Base-by-base conservation (phyloP, 2,113 vertebrate species). In the Seriola quinqueradiata region DNA sequence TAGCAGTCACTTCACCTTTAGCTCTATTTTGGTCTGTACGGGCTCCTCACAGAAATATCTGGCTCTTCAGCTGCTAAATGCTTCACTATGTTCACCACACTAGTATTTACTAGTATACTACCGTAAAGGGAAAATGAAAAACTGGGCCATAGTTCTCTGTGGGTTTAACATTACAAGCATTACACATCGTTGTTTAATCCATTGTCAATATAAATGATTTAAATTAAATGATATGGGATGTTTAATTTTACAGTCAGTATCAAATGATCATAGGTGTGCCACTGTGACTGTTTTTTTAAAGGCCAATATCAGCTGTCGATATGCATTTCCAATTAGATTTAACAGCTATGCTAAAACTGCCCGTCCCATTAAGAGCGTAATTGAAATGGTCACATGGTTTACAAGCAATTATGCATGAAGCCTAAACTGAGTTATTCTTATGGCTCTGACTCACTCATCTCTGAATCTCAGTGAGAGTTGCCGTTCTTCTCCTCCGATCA, bases 391-490 rank as follows among this genome's bases (percentile, higher is more conserved):
- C 66, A 40, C 59, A 59, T 67, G 17, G 42, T 61, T 80, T 80
- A 58, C 59, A 21, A 80, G 60, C 12, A 58, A 38, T 70, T 42
- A 70, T 57, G 25, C 7, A 1, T 67, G 42, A 79, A 70, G 73
- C 16, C 65, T 11, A 57, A 52, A 78, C 19, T 25, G 66, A 79
- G 28, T 60, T 61, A 81, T 57, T 79, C 38, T 72, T 13, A 38
- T 32, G n/a, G 28, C 16, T 67, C 16, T 70, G 59, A 61, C 14
- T 79, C 34, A 48, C 5, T 52, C 19, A 25, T 83, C 2, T 19
- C n/a, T 69, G 38, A 71, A 69, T 57, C 10, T 63, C 52, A 82
- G 81, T 69, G 61, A 82, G 52, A 28, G 40, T 58, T 13, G 34
- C 42, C 5, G 17, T 57, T 46, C 23, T 48, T 58, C 40, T 21